Evolutionary conservation across 2,113 vertebrate species (phyloP).

Genomic region (Promerops cafer): DNA sequence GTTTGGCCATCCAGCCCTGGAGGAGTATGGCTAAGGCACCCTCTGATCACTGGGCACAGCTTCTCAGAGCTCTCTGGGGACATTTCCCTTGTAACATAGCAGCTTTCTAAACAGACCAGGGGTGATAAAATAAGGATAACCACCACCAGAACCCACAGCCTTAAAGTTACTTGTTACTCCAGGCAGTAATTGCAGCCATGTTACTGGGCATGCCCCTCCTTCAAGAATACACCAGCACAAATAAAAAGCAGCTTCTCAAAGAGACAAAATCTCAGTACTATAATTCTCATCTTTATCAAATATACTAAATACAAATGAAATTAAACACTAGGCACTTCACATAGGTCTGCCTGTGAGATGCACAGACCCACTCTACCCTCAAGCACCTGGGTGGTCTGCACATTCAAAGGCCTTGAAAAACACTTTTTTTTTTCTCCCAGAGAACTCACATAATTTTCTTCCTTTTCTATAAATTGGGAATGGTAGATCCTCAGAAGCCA

Average conservation of each 20-base stretch:
- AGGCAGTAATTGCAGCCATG: not conserved
- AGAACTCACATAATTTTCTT: not conserved
- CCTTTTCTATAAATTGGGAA: not conserved
- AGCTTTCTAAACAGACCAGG: not conserved
- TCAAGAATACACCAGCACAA: not conserved
- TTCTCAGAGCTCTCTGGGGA: not conserved
- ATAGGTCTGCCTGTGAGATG: not conserved
- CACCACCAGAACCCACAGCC: not conserved
- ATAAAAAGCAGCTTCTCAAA: not conserved
- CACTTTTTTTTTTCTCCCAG: rapidly evolving
- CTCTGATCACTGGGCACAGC: not conserved
- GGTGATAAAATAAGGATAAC: not conserved
- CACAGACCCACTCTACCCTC: not conserved
- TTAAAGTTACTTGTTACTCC: not conserved
- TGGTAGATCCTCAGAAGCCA: not conserved
- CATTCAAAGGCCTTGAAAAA: not conserved
- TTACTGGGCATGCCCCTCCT: not conserved
- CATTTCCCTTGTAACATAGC: not conserved
- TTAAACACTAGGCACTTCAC: not conserved
- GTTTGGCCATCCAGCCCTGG: not conserved
- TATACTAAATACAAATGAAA: not conserved
- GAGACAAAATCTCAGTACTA: not conserved
- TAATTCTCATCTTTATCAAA: not conserved
- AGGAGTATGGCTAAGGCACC: rapidly evolving
- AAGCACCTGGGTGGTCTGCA: not conserved